A percentile compares a stretch with the other conserved stretches of the same genome.
phyloP scores from a whole-genome alignment of 2,113 vertebrate species.

The Uria lomvia region DNA sequence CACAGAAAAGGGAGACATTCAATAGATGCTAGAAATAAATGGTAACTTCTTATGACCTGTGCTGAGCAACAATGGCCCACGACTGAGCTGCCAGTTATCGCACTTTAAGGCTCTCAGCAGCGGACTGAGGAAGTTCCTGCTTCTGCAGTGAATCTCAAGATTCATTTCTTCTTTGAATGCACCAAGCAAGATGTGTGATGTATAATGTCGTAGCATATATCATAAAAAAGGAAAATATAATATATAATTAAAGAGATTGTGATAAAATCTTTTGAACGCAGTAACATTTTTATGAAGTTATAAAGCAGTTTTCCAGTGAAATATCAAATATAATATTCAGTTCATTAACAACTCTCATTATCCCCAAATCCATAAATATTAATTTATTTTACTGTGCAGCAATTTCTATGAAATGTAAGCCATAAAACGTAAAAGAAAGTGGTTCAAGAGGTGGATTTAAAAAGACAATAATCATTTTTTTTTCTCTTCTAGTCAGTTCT shows the following conservation, averaged over 20 bases:
- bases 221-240: background rate
- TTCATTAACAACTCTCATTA: constrained; percentile 24
- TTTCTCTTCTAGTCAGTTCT: background rate
- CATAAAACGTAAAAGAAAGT: background rate
- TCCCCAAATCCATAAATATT: background rate
- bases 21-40: background rate
- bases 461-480: background rate
- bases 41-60: background rate
- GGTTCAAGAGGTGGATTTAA: background rate
- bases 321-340: background rate
- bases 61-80: background rate
- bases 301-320: background rate
- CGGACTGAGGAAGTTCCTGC: background rate
- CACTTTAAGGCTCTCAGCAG: background rate
- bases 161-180: background rate
- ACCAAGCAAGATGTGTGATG: background rate
- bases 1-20: background rate
- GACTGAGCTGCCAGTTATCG: background rate
- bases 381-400: background rate
- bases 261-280: background rate
- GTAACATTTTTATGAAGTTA: background rate
- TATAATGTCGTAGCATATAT: background rate
- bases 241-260: background rate
- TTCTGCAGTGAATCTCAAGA: background rate
- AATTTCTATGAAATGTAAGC: background rate